phyloP scores from a whole-genome alignment of 2,113 vertebrate species.

The Ailuropoda melanoleuca region DNA sequence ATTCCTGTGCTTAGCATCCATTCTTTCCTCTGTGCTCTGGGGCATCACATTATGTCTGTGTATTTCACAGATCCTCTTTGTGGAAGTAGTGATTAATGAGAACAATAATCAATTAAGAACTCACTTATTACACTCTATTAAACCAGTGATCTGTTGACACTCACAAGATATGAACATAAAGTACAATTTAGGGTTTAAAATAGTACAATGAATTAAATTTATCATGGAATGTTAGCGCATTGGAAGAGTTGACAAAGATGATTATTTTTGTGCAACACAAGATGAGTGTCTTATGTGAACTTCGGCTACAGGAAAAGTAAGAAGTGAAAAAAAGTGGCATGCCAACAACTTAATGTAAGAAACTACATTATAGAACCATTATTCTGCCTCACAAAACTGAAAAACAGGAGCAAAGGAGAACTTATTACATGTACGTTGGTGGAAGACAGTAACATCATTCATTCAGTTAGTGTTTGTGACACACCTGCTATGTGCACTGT shows the following conservation, averaged over 20 bases:
- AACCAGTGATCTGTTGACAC: conserved; percentile 67
- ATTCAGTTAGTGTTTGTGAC: background rate
- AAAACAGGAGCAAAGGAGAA: background rate
- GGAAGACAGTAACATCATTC: background rate
- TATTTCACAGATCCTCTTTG: conserved; percentile 27
- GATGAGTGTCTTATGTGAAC: background rate
- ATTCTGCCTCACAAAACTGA: background rate
- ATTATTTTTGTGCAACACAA: conserved; percentile 31
- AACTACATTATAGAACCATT: background rate
- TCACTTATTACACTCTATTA: conserved; percentile 70
- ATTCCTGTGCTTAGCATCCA: conserved; percentile 16
- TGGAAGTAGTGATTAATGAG: conserved; percentile 61
- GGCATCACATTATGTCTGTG: background rate
- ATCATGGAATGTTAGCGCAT: conserved; percentile 31
- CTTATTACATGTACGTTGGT: background rate
- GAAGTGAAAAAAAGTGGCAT: conserved; percentile 22
- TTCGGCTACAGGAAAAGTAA: conserved; percentile 16
- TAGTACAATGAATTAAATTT: conserved; percentile 46
- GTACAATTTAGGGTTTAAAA: conserved; percentile 55
- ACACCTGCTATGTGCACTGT: background rate
- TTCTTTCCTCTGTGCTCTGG: conserved; percentile 4
- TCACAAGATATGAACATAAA: conserved; percentile 55
- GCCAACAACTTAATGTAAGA: background rate
- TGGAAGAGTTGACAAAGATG: conserved; percentile 36
- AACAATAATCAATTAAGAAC: conserved; percentile 72